These are phyloP conservation scores for Baccha elongata DNA, from an alignment of 2,888 invertebrate species.

Conservation along the genomic window DNA sequence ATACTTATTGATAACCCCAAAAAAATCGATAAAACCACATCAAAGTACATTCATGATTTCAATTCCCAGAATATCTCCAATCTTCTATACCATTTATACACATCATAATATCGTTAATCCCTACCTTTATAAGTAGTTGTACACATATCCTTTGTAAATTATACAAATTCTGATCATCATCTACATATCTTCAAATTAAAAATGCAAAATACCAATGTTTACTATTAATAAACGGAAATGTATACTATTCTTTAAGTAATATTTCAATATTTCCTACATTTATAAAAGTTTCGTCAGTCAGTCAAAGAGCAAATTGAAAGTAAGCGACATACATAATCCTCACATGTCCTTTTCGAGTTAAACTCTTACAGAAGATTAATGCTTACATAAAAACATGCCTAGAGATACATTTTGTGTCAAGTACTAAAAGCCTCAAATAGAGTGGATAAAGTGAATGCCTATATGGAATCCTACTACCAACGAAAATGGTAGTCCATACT, in stretches of 20 bases:
- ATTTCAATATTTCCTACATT: not conserved
- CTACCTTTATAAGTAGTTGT: no score
- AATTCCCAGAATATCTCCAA: no score
- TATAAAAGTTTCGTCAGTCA: not conserved
- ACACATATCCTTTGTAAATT: not conserved
- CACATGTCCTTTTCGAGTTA: conserved; percentile 8
- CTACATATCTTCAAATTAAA: not conserved
- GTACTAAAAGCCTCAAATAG: conserved; percentile 43
- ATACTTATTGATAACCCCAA: no score
- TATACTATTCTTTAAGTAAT: no score
- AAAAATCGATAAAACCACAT: no score
- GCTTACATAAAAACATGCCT: conserved; percentile 31
- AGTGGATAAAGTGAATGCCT: conserved; percentile 41
- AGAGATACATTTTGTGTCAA: conserved; percentile 13
- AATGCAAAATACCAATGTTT: conserved; percentile 3
- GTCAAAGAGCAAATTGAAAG: conserved; percentile 48
- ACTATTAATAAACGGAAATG: not conserved
- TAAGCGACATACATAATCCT: conserved; percentile 43
- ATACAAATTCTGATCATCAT: not conserved
- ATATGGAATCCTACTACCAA: conserved; percentile 12
- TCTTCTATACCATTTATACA: no score
- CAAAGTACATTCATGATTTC: no score
- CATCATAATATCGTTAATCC: no score
- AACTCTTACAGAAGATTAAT: conserved; percentile 42
- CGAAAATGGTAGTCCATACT: no score